These are phyloP conservation scores for Aradophagus sp. DNA, from an alignment of 1,140 invertebrate species.

Conservation along the genomic window DNA sequence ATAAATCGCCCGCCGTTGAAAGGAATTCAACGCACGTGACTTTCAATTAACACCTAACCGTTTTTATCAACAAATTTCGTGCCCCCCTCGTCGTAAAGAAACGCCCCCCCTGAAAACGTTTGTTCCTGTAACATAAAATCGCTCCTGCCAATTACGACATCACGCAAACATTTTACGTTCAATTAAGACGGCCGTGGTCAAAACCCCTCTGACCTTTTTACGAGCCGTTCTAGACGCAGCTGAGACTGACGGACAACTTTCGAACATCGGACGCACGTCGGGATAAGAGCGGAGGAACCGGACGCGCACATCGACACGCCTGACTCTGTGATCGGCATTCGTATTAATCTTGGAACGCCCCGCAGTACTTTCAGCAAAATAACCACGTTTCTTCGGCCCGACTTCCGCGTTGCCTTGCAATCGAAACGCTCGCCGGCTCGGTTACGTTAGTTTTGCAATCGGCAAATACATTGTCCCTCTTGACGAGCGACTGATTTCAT, in stretches of 20 bases:
- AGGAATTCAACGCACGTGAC: too few relatives aligned
- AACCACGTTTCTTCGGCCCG: conserved; percentile 28
- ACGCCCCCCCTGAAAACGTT: too few relatives aligned
- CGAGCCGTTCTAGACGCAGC: conserved; percentile 12
- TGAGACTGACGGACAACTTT: conserved; percentile 35
- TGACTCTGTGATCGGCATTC: conserved; percentile 53
- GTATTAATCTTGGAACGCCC: conserved; percentile 41
- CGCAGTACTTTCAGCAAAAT: conserved; percentile 25
- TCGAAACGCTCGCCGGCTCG: conserved; percentile 4
- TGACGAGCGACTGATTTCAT: too few relatives aligned
- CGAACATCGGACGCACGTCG: conserved; percentile 7
- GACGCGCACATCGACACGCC: conserved; percentile 46
- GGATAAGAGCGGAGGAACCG: conserved; percentile 45
- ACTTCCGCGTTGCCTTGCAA: conserved; percentile 30
- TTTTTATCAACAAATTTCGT: too few relatives aligned
- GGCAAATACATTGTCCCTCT: too few relatives aligned
- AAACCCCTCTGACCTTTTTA: conserved; percentile 28
- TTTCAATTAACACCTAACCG: too few relatives aligned
- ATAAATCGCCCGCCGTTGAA: too few relatives aligned
- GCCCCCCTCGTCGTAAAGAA: too few relatives aligned
- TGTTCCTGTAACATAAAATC: neutral
- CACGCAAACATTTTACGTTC: conserved; percentile 23
- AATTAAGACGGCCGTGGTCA: conserved; percentile 20
- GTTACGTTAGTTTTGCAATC: too few relatives aligned
- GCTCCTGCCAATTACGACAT: conserved; percentile 6